Evolutionary conservation across 2,797 vertebrate species (phyloP), one percentile per base, ranked within the genome.

Genomic region (Graptemys geographica): DNA sequence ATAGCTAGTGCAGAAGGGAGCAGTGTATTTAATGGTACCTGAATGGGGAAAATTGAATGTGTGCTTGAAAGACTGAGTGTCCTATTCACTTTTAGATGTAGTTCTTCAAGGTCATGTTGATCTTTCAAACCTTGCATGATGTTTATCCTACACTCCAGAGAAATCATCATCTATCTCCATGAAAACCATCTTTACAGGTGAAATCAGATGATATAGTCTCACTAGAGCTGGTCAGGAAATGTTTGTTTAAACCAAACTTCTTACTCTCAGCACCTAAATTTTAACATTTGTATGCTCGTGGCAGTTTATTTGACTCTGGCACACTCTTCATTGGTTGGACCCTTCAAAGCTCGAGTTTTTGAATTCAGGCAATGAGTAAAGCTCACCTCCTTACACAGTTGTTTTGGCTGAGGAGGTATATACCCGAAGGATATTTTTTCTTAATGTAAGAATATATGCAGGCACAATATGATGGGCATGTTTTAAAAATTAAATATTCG

Each of bases 401-500:
- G 23, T 76, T 94, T 95, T 91, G 79, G 44, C 10, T 27, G 62
- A 37, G 76, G 53, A 85, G 84, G 92, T 93, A 96, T 96, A 83
- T 94, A 23, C 6, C 86, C 95, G 51, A 27, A 21, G 90, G 11
- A 74, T 27, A 28, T 28, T 47, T 28, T 44, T 47, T 44, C 25
- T 44, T 47, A 76, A 47, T 44, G 27, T 44, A 47, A 76, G 44
- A 76, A 44, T 76, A 76, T 76, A 47, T 44, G 4, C 23, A 27
- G 53, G 80, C 10, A 19, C 65, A 93, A 74, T 56, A 25, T 0
- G 0, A 16, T 21, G 52, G 33, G 13, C 53, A 57, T 59, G 19
- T 44, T 79, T 76, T 51, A n/a, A 57, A 79, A 76, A 49, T 49
- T 55, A 52, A 78, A 31, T 78, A 28, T 31, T 49, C 65, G 15